A percentile compares a stretch with the other conserved stretches of the same genome.
Conservation (phyloP, 2,113 vertebrate genomes). For the Meleagris gallopavo region DNA sequence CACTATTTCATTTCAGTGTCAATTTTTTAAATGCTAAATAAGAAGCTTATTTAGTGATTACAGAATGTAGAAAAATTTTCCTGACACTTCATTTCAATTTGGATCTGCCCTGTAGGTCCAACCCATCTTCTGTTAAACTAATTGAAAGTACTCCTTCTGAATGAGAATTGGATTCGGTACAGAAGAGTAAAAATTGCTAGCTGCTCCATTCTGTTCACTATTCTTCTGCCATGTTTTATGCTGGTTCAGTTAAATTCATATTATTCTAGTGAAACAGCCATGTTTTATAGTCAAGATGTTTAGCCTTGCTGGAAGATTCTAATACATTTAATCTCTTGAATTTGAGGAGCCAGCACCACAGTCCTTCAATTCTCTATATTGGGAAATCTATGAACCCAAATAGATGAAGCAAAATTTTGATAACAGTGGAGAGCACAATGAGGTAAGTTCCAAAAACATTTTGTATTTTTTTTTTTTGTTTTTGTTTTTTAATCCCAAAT, state of each 20-base stretch:
- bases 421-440: neutral
- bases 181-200: neutral
- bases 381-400: neutral
- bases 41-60: neutral
- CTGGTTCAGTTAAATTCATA: neutral
- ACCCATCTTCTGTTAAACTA: conserved; percentile 20
- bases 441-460: neutral
- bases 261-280: conserved; percentile 9
- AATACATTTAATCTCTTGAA: neutral
- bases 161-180: neutral
- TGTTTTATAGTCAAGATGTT: neutral
- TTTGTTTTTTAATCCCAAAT: neutral
- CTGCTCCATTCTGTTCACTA: neutral
- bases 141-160: conserved; percentile 30
- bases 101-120: neutral
- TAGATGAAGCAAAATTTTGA: neutral
- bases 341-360: neutral
- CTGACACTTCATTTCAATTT: neutral
- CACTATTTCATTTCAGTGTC: neutral
- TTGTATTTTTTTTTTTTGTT: neutral
- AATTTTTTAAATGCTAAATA: conserved; percentile 12
- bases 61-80: conserved; percentile 23
- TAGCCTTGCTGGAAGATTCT: neutral
- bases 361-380: neutral
- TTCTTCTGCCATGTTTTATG: conserved; percentile 14